phyloP scores from a whole-genome alignment of 2,797 vertebrate species.

The Cirrhinus mrigala region DNA sequence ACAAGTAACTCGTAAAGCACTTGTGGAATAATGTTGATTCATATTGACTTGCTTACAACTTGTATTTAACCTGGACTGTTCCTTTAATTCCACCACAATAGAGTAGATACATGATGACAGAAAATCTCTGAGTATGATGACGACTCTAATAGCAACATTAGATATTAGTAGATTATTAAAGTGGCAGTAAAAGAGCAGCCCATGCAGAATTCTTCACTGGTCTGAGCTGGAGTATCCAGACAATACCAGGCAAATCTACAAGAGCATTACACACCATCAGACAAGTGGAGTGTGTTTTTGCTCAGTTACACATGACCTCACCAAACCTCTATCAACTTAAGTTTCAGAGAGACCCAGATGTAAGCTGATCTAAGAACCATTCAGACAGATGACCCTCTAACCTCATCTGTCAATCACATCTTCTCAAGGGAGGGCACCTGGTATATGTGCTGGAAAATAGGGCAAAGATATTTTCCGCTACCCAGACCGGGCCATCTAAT shows the following conservation, averaged over 20 bases:
- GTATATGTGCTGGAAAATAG: not conserved
- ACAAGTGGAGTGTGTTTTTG: slow-evolving; percentile 9
- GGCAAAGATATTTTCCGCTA: not conserved
- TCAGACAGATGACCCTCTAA: slow-evolving; percentile 19
- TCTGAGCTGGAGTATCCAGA: slow-evolving; percentile 2
- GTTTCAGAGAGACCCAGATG: slow-evolving; percentile 64
- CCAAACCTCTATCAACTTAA: slow-evolving; percentile 59
- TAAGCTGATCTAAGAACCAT: slow-evolving; percentile 1
- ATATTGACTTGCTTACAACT: not conserved
- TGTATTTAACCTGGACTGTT: not conserved
- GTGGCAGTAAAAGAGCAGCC: not conserved
- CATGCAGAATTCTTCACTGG: not conserved
- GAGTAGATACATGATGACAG: not conserved
- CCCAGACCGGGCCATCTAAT: not conserved
- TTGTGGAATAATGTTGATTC: not conserved
- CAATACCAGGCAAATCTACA: not conserved
- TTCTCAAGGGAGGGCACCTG: not conserved
- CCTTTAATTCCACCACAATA: not conserved
- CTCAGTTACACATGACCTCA: slow-evolving; percentile 23
- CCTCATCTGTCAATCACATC: slow-evolving; percentile 9
- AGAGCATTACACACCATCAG: not conserved
- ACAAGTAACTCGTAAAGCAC: not conserved
- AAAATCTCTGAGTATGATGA: not conserved
- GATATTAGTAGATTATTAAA: slow-evolving; percentile 6
- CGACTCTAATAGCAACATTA: not conserved